Conservation (phyloP, 1,140 invertebrate genomes). For the Bombus confusus region DNA sequence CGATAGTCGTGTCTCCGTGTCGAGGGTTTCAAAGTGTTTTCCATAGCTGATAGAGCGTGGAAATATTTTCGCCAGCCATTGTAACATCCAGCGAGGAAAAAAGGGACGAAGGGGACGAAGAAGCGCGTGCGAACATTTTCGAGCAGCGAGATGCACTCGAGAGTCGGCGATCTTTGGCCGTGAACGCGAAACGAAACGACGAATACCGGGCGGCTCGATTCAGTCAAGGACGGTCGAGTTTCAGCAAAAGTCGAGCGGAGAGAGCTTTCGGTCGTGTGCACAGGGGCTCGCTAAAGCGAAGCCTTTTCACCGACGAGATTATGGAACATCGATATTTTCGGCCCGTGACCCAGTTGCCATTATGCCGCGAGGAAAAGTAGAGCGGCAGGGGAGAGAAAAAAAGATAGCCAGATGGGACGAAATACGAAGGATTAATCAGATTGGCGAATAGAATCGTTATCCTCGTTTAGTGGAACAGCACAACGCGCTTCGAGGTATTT, state of each 20-base stretch:
- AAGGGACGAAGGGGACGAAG: neutral
- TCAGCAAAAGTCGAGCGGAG: slow-evolving; percentile 29
- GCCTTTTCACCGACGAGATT: slow-evolving; percentile 51
- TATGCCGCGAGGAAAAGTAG: neutral
- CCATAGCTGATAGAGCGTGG: too few relatives aligned
- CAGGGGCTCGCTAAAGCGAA: slow-evolving; percentile 29
- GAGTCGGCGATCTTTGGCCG: slow-evolving; percentile 55
- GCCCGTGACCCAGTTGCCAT: slow-evolving; percentile 26
- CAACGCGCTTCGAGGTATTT: too few relatives aligned
- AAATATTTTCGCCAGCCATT: too few relatives aligned
- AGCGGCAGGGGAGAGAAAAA: neutral
- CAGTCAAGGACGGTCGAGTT: slow-evolving; percentile 60
- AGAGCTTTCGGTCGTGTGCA: slow-evolving; percentile 45
- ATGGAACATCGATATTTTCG: slow-evolving; percentile 53
- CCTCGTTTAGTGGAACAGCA: too few relatives aligned
- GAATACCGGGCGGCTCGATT: slow-evolving; percentile 34
- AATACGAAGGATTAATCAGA: neutral
- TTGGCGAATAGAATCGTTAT: neutral
- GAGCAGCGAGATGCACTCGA: slow-evolving; percentile 39
- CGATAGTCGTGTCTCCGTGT: too few relatives aligned
- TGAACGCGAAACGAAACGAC: slow-evolving; percentile 54
- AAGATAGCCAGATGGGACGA: neutral
- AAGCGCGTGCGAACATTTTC: slow-evolving; percentile 32
- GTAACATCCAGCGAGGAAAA: neutral
- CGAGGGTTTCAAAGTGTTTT: too few relatives aligned